Evolutionary conservation across 2,113 vertebrate genomes (phyloP).

Genomic region (Osmerus mordax): DNA sequence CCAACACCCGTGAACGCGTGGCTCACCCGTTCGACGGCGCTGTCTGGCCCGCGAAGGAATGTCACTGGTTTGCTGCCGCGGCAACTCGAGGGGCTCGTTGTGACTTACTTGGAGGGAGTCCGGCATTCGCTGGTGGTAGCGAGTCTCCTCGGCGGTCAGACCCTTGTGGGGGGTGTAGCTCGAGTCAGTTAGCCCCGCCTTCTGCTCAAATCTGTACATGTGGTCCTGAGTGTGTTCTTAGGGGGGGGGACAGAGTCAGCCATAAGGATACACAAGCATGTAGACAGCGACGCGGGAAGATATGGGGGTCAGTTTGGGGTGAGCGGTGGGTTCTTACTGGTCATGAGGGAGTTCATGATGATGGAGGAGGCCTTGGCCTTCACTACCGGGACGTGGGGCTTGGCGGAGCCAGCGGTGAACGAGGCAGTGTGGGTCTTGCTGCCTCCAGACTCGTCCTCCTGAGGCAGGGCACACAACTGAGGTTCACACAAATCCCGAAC

Average conservation of each 20-base stretch:
- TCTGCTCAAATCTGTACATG: constrained; percentile 90
- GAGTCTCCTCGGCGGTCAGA: constrained; percentile 89
- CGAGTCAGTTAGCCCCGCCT: constrained; percentile 85
- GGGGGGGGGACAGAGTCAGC: not conserved
- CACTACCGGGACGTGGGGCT: constrained; percentile 74
- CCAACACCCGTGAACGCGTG: no score
- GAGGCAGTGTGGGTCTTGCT: constrained; percentile 38
- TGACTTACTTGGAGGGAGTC: constrained; percentile 86
- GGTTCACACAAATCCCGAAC: not conserved
- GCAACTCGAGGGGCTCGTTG: not conserved
- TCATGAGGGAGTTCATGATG: constrained; percentile 93
- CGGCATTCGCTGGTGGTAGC: constrained; percentile 83
- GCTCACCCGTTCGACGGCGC: no score
- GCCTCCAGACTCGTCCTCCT: constrained; percentile 79
- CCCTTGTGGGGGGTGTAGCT: constrained; percentile 96
- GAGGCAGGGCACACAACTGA: constrained; percentile 12
- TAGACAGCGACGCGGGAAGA: no score
- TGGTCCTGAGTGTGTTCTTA: constrained; percentile 93
- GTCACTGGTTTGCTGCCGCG: not conserved
- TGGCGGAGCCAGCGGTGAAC: constrained; percentile 59
- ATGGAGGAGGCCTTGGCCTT: constrained; percentile 90
- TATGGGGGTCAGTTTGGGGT: no score
- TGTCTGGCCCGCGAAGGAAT: not conserved
- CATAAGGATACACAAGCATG: no score
- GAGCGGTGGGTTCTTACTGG: constrained; percentile 77